A percentile compares a stretch with the other conserved stretches of the same genome.
These are phyloP conservation scores for Sebastes steindachneri DNA, from an alignment of 2,797 vertebrate species.

Conservation along the genomic window DNA sequence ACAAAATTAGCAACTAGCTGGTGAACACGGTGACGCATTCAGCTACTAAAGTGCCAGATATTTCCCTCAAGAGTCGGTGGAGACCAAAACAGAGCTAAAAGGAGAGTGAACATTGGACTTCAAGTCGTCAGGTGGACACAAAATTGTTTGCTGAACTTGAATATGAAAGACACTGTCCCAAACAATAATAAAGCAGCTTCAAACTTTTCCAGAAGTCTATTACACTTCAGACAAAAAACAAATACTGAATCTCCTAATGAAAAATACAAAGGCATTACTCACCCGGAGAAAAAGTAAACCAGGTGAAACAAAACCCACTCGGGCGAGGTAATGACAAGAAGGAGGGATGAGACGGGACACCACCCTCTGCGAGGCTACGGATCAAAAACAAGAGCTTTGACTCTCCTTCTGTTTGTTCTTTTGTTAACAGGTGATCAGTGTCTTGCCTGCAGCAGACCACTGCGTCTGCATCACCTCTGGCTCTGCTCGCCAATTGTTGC, in stretches of 20 bases:
- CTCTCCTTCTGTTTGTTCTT: constrained; percentile 61
- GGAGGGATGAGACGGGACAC: neutral
- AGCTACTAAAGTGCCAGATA: no score
- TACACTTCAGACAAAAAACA: neutral
- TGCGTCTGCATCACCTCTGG: constrained; percentile 37
- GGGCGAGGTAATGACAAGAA: constrained; percentile 16
- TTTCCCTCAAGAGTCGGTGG: neutral
- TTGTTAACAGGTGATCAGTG: constrained; percentile 70
- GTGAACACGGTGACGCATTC: neutral
- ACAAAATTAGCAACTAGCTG: neutral
- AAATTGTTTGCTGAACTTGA: neutral
- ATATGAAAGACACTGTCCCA: neutral
- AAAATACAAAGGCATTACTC: constrained; percentile 37
- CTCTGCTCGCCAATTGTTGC: constrained; percentile 51
- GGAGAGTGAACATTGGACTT: neutral
- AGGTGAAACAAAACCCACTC: constrained; percentile 58
- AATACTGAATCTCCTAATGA: constrained; percentile 12
- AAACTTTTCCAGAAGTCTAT: neutral
- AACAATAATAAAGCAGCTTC: neutral
- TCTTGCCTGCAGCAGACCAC: constrained; percentile 60
- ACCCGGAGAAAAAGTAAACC: constrained; percentile 29
- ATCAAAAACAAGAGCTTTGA: constrained; percentile 49
- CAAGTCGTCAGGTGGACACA: neutral
- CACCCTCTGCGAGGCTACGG: constrained; percentile 2
- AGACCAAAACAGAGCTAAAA: constrained; percentile 1